phyloP scores from a whole-genome alignment of 1,140 invertebrate genomes.

The Nilaparvata lugens region DNA sequence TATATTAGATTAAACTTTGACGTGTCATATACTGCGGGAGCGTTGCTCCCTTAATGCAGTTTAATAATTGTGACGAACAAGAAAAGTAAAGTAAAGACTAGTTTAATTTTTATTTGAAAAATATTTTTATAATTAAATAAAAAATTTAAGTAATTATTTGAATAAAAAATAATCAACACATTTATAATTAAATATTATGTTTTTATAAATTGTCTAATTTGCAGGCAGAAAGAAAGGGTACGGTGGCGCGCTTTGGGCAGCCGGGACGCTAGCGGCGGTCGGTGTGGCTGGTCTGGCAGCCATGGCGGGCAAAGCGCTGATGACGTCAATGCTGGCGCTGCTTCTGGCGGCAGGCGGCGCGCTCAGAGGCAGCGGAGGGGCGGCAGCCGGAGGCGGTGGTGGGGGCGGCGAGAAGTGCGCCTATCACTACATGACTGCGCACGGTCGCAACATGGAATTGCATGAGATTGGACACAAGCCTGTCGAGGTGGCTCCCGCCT shows the following conservation, averaged over 20 bases:
- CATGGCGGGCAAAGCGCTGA: conserved; percentile 69
- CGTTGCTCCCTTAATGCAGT: no score
- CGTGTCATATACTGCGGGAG: no score
- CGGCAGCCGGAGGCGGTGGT: conserved; percentile 49
- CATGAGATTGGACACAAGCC: neutral
- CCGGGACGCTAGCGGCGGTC: conserved; percentile 57
- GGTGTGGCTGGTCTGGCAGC: conserved; percentile 62
- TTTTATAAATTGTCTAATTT: neutral
- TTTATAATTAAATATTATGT: no score
- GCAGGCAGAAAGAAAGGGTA: conserved; percentile 7
- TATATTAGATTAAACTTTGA: no score
- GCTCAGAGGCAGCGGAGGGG: conserved; percentile 44
- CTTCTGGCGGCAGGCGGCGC: conserved; percentile 66
- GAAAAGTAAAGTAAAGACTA: no score
- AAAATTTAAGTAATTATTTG: no score
- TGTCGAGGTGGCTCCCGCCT: neutral
- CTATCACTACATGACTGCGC: conserved; percentile 41
- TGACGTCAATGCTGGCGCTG: conserved; percentile 69
- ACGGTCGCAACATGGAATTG: conserved; percentile 6
- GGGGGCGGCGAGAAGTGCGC: conserved; percentile 28
- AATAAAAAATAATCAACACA: no score
- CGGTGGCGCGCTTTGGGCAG: conserved; percentile 10
- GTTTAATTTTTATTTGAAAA: neutral
- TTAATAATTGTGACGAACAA: no score
- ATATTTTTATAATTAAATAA: neutral